A percentile compares a stretch with the other conserved stretches of the same genome.
Conservation (phyloP, 2,113 vertebrate genomes). For the Sylvilagus bachmani region DNA sequence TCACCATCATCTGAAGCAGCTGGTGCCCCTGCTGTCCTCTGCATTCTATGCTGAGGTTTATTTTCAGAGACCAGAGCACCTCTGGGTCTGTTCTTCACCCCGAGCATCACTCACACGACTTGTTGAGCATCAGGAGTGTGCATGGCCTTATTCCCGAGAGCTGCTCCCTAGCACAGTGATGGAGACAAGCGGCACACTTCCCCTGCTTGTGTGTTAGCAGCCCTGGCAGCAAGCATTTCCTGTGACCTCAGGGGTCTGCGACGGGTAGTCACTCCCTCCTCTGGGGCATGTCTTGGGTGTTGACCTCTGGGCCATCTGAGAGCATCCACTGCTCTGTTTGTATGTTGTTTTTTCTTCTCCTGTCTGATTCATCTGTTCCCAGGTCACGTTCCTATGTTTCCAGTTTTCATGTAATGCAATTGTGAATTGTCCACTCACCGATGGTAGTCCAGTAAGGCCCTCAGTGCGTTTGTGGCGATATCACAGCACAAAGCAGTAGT, state of each 20-base stretch:
- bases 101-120: fast-evolving
- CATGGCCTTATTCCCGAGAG: not conserved
- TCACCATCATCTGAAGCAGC: not conserved
- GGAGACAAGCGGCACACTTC: too few relatives aligned
- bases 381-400: too few relatives aligned
- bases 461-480: not conserved
- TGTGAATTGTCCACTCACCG: too few relatives aligned
- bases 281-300: not conserved
- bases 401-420: not conserved
- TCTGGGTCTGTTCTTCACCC: not conserved
- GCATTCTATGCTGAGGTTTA: not conserved
- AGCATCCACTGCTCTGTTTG: fast-evolving
- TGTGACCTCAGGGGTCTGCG: fast-evolving
- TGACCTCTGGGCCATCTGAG: not conserved
- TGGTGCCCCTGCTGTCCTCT: not conserved
- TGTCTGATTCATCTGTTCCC: not conserved
- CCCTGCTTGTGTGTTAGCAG: fast-evolving
- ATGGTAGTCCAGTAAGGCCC: fast-evolving
- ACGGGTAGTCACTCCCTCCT: not conserved
- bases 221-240: not conserved
- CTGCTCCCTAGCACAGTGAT: not conserved
- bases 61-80: not conserved
- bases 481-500: fast-evolving
- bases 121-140: not conserved
- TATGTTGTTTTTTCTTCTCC: not conserved